Evolutionary conservation across 1,140 invertebrate genomes (phyloP).

Genomic region (Rhagoletis zephyria): DNA sequence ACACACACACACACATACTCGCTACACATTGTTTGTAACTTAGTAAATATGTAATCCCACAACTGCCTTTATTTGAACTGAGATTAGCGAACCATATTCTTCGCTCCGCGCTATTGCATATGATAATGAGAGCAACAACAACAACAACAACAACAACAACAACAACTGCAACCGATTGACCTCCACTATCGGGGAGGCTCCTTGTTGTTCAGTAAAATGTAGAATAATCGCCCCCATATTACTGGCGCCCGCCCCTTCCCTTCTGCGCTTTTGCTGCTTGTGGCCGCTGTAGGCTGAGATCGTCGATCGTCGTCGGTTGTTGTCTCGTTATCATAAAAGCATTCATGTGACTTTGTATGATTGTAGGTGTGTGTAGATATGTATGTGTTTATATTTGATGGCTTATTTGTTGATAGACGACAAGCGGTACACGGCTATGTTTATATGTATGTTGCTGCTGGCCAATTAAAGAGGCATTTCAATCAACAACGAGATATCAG

Average conservation of each 20-base stretch:
- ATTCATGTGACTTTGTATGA: constrained; percentile 26
- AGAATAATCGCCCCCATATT: no score
- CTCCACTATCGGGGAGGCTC: neutral
- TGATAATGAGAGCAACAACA: constrained; percentile 26
- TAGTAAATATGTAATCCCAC: no score
- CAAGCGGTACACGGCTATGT: neutral
- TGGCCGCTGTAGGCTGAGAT: neutral
- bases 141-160: constrained; percentile 15
- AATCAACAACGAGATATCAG: neutral
- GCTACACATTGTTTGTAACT: neutral
- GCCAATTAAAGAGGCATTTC: constrained; percentile 46
- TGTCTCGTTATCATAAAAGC: neutral
- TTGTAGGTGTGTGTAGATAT: no score
- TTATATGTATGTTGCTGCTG: neutral
- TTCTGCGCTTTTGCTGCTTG: no score
- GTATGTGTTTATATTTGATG: neutral
- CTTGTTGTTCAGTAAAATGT: neutral
- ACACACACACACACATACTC: neutral
- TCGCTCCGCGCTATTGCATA: neutral
- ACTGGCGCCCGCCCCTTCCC: no score
- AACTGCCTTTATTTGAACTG: neutral
- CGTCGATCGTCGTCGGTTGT: neutral
- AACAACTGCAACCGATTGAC: neutral
- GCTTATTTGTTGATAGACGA: neutral
- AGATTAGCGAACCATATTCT: neutral